Percentiles rank a stretch among this genome's conserved stretches.
These are phyloP conservation scores for Pseudopipra pipra DNA, from an alignment of 2,113 vertebrate species.

Conservation along the genomic window DNA sequence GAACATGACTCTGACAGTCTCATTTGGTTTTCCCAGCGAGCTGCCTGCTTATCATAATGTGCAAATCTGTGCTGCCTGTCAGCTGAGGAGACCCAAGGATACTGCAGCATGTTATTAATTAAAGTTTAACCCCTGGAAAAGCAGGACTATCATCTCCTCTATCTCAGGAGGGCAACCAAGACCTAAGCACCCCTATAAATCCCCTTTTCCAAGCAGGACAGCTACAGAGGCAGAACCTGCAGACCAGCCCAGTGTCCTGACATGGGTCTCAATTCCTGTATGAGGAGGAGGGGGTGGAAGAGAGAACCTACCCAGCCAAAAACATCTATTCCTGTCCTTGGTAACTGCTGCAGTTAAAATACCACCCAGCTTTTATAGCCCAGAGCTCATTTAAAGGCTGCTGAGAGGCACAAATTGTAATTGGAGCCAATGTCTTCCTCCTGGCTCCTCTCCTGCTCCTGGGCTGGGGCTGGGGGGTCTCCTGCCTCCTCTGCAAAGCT, in stretches of 20 bases:
- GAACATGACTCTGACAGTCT: not conserved
- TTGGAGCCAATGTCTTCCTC: not conserved
- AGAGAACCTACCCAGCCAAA: not conserved
- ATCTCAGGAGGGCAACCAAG: not conserved
- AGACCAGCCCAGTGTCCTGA: not conserved
- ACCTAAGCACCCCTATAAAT: not conserved
- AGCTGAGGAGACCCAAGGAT: not conserved
- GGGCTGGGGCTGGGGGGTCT: not conserved
- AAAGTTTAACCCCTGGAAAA: not conserved
- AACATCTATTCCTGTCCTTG: not conserved
- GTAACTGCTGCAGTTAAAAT: not conserved
- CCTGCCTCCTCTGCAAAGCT: not conserved
- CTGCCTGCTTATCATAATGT: not conserved
- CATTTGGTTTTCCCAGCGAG: not conserved
- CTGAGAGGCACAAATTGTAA: not conserved
- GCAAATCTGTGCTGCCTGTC: not conserved
- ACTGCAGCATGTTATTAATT: not conserved
- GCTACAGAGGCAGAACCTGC: not conserved
- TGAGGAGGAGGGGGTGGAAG: not conserved
- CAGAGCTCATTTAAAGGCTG: not conserved
- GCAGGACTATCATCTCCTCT: not conserved
- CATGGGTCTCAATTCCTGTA: rapidly evolving
- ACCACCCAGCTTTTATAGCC: not conserved
- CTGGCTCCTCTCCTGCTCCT: not conserved
- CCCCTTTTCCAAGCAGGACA: not conserved